Base-by-base conservation (phyloP, 2,113 vertebrate species). In the Chrysemys picta region DNA sequence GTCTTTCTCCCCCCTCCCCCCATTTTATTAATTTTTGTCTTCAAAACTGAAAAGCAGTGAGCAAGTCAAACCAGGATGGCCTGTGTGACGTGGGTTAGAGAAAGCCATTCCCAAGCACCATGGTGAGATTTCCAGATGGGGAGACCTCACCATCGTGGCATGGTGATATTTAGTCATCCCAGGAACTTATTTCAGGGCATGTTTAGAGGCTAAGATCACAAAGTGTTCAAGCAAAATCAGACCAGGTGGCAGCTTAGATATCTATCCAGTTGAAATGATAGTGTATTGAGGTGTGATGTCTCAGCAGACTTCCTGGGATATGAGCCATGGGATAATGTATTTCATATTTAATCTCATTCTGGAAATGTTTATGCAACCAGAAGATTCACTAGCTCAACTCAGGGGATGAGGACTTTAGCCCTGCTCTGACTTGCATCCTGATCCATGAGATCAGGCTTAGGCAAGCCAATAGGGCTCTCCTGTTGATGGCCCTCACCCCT, bases 131-230 rank as follows among this genome's bases (percentile, higher is more conserved):
- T 95, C 82, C 59, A 85, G 54, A 50, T 6, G 65, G 88, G 62
- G 57, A 72, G 12, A 53, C 10, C 75, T 94, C 5, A 0, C 6
- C 50, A 93, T 95, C 84, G 49, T 92, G 35, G 72, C 4, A 16
- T 42, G 57, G 31, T 50, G 87, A 27, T 49, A 10, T 93, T 89
- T 87, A 47, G 83, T 80, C 6, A 6, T 27, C 25, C 45, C 53
- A 54, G 65, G 75, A 89, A 57, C n/a, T 89, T 94, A 47, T 93
- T 94, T 94, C 82, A 90, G 84, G 57, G 82, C 92, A 24, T 29
- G 0, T 82, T 85, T 1, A 95, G 38, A 82, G 42, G 47, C 6
- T 86, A 79, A 82, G 78, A 69, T 82, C 52, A 52, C 79, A 87
- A 95, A 93, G 14, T 31, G 53, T 80, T 38, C 10, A 56, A 22